Percentiles rank a stretch among this genome's conserved stretches.
Evolutionary conservation across 2,797 vertebrate species (phyloP).

Genomic region (Sebastes aleutianus): DNA sequence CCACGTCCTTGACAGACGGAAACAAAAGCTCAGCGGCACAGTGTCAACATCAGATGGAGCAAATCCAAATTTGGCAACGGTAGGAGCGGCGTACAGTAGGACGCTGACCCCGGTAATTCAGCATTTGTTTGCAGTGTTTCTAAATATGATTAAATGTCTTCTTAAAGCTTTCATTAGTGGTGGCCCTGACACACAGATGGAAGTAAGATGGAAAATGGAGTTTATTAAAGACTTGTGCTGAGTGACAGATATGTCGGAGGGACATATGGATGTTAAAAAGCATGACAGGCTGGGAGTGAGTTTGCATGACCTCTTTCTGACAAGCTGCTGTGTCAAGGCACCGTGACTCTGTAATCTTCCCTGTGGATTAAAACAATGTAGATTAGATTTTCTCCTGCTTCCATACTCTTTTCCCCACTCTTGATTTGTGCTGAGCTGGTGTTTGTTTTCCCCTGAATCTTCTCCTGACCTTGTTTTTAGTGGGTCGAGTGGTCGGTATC

Average conservation of each 20-base stretch:
- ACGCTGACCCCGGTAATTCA: constrained; percentile 30
- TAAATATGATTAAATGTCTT: constrained; percentile 33
- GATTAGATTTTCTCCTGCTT: constrained; percentile 46
- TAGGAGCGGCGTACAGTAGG: constrained; percentile 40
- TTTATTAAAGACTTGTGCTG: constrained; percentile 39
- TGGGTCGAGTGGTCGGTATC: constrained; percentile 22
- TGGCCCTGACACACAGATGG: constrained; percentile 1
- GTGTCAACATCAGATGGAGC: constrained; percentile 72
- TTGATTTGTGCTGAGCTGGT: constrained; percentile 34
- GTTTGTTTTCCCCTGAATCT: constrained; percentile 35
- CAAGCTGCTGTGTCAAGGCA: constrained; percentile 71
- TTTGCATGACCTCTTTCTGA: constrained; percentile 68
- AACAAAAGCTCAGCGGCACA: constrained; percentile 66
- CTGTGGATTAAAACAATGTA: constrained; percentile 74
- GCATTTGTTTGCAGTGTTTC: constrained; percentile 14
- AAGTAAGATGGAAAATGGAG: background rate
- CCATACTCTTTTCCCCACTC: background rate
- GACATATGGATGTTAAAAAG: constrained; percentile 78
- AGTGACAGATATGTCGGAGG: constrained; percentile 41
- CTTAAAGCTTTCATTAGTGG: constrained; percentile 2
- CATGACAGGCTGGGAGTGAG: constrained; percentile 70
- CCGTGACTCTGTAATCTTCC: constrained; percentile 68
- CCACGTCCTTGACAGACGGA: constrained; percentile 63
- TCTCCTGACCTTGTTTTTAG: constrained; percentile 48
- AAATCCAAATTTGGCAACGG: constrained; percentile 55